phyloP scores from a whole-genome alignment of 2,113 vertebrate genomes.

The Leucosticte australis region DNA sequence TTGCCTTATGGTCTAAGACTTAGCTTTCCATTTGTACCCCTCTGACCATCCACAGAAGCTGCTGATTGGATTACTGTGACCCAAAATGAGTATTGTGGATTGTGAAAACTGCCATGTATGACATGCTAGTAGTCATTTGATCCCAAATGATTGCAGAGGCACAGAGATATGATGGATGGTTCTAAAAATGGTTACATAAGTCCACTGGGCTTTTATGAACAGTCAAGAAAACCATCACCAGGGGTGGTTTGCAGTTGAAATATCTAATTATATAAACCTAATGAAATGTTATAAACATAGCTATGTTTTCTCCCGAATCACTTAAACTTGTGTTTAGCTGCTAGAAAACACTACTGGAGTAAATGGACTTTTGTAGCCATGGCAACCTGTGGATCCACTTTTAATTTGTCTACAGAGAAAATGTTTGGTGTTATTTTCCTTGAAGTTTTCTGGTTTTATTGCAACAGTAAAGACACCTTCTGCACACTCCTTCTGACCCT shows the following conservation, averaged over 20 bases:
- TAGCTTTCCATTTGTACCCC: background rate
- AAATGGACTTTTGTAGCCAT: slow-evolving; percentile 44
- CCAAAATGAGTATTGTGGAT: background rate
- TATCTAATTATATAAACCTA: background rate
- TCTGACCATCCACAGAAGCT: background rate
- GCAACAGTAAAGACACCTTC: background rate
- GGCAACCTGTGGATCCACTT: slow-evolving; percentile 23
- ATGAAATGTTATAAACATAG: background rate
- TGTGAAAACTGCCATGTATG: background rate
- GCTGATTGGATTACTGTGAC: background rate
- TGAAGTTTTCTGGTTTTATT: slow-evolving; percentile 6
- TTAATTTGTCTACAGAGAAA: slow-evolving; percentile 25
- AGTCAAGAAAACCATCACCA: background rate
- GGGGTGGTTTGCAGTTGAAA: background rate
- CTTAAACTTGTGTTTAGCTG: background rate
- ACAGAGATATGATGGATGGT: background rate
- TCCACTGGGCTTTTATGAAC: background rate
- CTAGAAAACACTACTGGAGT: slow-evolving; percentile 13
- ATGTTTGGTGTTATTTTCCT: background rate
- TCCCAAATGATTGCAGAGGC: background rate
- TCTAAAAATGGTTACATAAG: background rate
- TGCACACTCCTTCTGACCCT: background rate
- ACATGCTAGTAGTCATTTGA: background rate
- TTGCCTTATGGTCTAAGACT: background rate
- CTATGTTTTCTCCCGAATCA: slow-evolving; percentile 15